Evolutionary conservation across 2,888 invertebrate genomes (phyloP).

Genomic region (Aproaerema taeniolella): DNA sequence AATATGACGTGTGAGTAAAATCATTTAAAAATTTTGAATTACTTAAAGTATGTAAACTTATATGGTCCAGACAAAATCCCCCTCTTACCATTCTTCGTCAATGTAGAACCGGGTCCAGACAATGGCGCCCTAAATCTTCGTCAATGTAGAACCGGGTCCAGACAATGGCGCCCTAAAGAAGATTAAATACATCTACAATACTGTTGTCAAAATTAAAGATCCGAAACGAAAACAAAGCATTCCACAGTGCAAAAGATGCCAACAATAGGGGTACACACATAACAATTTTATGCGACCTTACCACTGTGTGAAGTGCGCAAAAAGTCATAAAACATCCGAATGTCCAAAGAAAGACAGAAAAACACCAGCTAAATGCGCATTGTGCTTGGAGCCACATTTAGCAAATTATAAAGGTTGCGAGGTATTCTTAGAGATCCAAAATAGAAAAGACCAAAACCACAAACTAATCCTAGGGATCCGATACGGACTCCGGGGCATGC

Average conservation of each 20-base stretch:
- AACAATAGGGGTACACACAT: conserved; percentile 18
- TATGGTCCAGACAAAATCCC: not conserved
- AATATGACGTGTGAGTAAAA: no score
- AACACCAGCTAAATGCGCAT: not conserved
- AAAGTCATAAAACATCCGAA: conserved; percentile 23
- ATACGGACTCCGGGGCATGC: no score
- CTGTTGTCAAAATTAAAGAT: not conserved
- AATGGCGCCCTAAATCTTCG: not conserved
- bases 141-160: not conserved
- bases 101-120: not conserved
- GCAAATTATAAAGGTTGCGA: not conserved
- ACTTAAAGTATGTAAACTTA: no score
- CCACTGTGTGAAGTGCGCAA: conserved; percentile 23
- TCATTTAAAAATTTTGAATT: no score
- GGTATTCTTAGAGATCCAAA: not conserved
- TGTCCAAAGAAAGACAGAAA: conserved; percentile 8
- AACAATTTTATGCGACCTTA: conserved; percentile 24
- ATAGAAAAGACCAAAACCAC: not conserved
- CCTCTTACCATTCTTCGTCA: not conserved
- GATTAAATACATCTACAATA: not conserved
- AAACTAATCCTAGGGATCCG: not conserved
- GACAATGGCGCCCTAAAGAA: not conserved
- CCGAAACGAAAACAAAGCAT: not conserved
- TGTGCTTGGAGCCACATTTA: not conserved
- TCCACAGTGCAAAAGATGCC: conserved; percentile 17